Conservation (phyloP, 2,113 vertebrate genomes). For the Syngnathus floridae region DNA sequence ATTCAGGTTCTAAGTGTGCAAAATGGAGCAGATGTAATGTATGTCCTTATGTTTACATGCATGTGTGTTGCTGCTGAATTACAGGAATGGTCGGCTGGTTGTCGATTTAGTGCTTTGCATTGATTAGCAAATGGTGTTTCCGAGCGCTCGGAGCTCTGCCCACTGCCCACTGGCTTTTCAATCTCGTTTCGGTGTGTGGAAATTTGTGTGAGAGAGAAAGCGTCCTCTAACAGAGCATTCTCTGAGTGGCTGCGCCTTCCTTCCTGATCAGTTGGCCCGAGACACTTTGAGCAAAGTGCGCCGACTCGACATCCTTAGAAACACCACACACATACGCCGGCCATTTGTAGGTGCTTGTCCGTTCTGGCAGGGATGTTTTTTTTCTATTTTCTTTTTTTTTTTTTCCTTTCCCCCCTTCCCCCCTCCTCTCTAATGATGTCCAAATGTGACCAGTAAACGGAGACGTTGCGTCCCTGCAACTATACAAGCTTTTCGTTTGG, state of each 20-base stretch:
- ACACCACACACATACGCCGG: slow-evolving; percentile 15
- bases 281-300: slow-evolving; percentile 40
- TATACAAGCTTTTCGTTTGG: slow-evolving; percentile 39
- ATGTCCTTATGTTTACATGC: slow-evolving; percentile 68
- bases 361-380: slow-evolving; percentile 37
- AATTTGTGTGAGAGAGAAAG: not conserved
- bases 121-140: slow-evolving; percentile 33
- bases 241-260: not conserved
- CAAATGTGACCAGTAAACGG: slow-evolving; percentile 48
- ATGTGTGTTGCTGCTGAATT: slow-evolving; percentile 63
- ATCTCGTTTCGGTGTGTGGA: not conserved
- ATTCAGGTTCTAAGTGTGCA: slow-evolving; percentile 69
- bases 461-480: slow-evolving; percentile 50
- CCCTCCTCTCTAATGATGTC: slow-evolving; percentile 36
- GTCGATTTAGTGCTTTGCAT: slow-evolving; percentile 50
- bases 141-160: slow-evolving; percentile 41
- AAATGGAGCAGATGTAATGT: slow-evolving; percentile 62
- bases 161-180: slow-evolving; percentile 48
- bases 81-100: slow-evolving; percentile 47
- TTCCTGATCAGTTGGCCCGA: slow-evolving; percentile 7
- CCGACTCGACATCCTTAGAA: slow-evolving; percentile 40
- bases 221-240: not conserved
- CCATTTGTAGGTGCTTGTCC: slow-evolving; percentile 48
- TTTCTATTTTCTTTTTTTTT: slow-evolving; percentile 4
- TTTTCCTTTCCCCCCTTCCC: no score